phyloP scores from a whole-genome alignment of 2,113 vertebrate species.

The Daubentonia madagascariensis region DNA sequence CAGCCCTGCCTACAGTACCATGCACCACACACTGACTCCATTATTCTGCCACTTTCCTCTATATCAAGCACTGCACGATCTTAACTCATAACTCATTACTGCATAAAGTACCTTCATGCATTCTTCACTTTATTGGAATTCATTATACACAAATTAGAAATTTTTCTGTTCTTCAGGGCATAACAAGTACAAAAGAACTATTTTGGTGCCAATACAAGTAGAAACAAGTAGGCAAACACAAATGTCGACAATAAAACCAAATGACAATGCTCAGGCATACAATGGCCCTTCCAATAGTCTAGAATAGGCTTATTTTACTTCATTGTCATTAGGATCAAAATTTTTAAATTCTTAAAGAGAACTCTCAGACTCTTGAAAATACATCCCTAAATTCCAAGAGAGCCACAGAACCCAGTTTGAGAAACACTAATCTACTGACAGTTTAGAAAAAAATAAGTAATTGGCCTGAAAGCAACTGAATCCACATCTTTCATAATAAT shows the following conservation, averaged over 20 bases:
- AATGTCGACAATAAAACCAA: neutral
- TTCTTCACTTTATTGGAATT: neutral
- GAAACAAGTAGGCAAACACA: neutral
- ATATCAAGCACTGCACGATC: neutral
- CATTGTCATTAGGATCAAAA: neutral
- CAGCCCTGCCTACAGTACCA: too few relatives aligned
- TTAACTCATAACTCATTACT: neutral
- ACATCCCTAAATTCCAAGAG: neutral
- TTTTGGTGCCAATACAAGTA: neutral
- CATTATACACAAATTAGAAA: neutral
- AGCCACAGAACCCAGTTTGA: neutral
- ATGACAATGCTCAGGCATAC: too few relatives aligned
- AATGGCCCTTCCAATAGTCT: neutral
- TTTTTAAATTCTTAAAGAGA: neutral
- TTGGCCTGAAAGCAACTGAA: neutral
- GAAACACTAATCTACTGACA: neutral
- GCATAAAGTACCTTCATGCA: too few relatives aligned
- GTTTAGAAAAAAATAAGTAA: neutral
- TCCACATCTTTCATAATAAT: neutral
- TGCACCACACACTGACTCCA: fast-evolving
- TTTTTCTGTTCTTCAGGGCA: neutral
- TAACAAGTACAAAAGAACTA: neutral
- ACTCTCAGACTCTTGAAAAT: neutral
- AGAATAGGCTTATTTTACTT: neutral
- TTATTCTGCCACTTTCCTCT: neutral